Percentiles rank a stretch among this genome's conserved stretches.
These are phyloP conservation scores for Nycticorax nycticorax DNA, from an alignment of 2,113 vertebrate genomes.

Conservation along the genomic window DNA sequence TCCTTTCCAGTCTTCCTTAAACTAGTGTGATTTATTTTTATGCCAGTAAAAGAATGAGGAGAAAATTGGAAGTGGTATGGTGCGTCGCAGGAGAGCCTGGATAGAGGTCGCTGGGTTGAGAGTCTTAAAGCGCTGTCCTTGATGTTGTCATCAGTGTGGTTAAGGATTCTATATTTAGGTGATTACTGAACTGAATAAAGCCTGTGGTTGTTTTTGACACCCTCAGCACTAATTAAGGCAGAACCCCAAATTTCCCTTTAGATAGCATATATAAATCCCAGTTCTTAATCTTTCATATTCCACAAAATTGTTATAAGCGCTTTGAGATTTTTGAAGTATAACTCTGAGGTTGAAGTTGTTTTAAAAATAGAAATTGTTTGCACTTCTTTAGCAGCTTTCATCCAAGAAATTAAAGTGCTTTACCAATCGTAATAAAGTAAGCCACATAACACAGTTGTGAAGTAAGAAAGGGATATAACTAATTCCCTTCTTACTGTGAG, in stretches of 20 bases:
- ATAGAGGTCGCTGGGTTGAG: background rate
- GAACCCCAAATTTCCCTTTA: background rate
- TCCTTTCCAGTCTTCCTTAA: background rate
- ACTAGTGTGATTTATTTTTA: background rate
- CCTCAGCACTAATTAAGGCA: background rate
- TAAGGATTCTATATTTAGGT: background rate
- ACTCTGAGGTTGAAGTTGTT: background rate
- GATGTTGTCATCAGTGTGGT: background rate
- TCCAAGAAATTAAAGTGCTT: background rate
- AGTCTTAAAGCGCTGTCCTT: background rate
- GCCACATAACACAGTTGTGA: background rate
- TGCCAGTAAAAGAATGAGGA: background rate
- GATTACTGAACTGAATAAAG: background rate
- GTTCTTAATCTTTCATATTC: background rate
- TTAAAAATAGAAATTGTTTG: background rate
- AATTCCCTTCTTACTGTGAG: background rate
- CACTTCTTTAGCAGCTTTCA: background rate
- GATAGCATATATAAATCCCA: background rate
- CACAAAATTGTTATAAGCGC: background rate
- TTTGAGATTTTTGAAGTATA: background rate
- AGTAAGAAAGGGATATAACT: background rate
- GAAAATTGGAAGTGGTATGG: background rate
- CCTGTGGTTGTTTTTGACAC: background rate
- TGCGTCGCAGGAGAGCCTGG: background rate
- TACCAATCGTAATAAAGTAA: background rate